Evolutionary conservation across 2,797 vertebrate genomes (phyloP), one percentile per base, ranked within the genome.

Genomic region (Chelidonichthys spinosus): DNA sequence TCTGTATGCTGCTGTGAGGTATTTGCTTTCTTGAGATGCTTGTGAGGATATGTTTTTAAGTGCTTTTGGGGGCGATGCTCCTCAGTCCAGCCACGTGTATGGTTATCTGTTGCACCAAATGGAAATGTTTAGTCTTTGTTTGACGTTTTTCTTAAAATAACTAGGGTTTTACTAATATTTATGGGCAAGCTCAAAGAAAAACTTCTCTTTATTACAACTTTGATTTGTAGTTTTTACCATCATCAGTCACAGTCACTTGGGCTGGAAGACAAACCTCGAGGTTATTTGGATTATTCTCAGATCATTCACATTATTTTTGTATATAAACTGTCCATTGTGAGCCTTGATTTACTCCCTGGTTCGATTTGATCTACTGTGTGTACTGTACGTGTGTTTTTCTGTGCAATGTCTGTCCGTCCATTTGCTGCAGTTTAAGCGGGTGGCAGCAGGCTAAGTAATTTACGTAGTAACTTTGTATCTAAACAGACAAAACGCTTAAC

Each of bases 341-440:
- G 42, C 46, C 58, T 52, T 47, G 18, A 33, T 52, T 52, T 43
- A 49, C 36, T 25, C 18, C 0, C 32, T 37, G 37, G 44, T 69
- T 55, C 42, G 14, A 0, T 25, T 32, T 11, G 44, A 35, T 36
- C 6, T 46, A 11, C 33, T 3, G 0, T 33, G 36, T 33, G 10
- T 11, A 7, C 17, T 11, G 4, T 18, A 32, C 18, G 33, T 47
- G 36, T 63, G 44, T 11, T 25, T 72, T 72, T 49, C 39, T 44
- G 62, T 55, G 36, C 32, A 68, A 36, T 43, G 25, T 52, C 25
- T 4, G 1, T 50, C 25, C 37, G 40, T 77, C 43, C 37, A 50
- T 59, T 68, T 68, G 62, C 18, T 42, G 17, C 36, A 33, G 13
- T 53, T 72, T 59, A 37, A 46, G 18, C 25, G 64, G 36, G 36